phyloP scores from a whole-genome alignment of 2,888 invertebrate genomes.

The Atrina japonica region DNA sequence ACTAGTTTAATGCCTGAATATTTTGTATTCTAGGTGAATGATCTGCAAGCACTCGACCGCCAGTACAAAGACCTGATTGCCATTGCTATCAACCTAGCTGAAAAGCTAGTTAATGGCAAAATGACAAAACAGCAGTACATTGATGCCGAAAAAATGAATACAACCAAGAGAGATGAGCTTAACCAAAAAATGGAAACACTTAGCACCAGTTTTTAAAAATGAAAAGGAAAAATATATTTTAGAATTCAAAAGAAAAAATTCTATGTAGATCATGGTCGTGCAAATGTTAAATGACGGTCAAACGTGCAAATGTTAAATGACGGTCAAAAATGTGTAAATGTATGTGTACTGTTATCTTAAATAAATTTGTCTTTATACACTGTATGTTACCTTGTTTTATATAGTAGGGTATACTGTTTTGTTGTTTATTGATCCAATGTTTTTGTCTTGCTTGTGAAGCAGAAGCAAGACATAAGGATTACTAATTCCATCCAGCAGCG shows the following conservation, averaged over 20 bases:
- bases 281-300: too few relatives aligned
- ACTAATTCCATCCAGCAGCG: too few relatives aligned
- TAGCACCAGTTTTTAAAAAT: slow-evolving; percentile 41
- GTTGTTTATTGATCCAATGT: too few relatives aligned
- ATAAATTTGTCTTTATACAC: too few relatives aligned
- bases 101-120: slow-evolving; percentile 85
- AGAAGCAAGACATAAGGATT: too few relatives aligned
- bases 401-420: too few relatives aligned
- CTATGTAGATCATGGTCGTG: background rate
- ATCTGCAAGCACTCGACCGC: slow-evolving; percentile 84
- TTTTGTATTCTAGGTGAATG: slow-evolving; percentile 79
- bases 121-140: slow-evolving; percentile 84
- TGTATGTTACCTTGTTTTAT: too few relatives aligned
- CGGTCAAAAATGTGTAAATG: too few relatives aligned
- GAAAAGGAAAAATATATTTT: background rate
- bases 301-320: too few relatives aligned
- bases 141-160: slow-evolving; percentile 83
- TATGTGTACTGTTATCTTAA: too few relatives aligned
- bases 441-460: too few relatives aligned
- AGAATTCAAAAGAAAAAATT: background rate
- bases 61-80: slow-evolving; percentile 78
- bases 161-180: slow-evolving; percentile 84
- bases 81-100: slow-evolving; percentile 82
- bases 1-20: too few relatives aligned
- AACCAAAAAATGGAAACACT: slow-evolving; percentile 79